These are phyloP conservation scores for Ispidina picta DNA, from an alignment of 2,797 vertebrate genomes.

Conservation along the genomic window DNA sequence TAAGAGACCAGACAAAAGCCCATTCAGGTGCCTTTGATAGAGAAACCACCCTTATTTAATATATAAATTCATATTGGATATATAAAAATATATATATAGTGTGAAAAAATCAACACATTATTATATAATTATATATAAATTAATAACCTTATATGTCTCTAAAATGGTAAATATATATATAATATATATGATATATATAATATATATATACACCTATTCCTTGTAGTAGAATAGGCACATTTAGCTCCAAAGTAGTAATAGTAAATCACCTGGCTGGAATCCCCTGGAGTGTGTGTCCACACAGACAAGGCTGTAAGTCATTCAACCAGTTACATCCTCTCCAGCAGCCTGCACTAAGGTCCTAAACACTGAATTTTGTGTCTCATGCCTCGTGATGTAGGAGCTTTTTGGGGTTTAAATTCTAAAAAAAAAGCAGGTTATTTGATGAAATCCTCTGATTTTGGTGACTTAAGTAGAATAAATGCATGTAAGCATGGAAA, in stretches of 20 bases:
- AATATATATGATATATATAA: too few species aligned
- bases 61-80: too few species aligned
- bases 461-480: background rate
- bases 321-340: background rate
- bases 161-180: too few species aligned
- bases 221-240: background rate
- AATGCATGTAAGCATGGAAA: background rate
- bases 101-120: too few species aligned
- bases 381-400: accelerated
- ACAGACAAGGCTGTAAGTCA: background rate
- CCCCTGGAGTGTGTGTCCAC: background rate
- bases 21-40: background rate
- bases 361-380: background rate
- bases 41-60: background rate
- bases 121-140: too few species aligned
- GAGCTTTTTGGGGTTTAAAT: background rate
- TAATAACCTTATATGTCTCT: too few species aligned
- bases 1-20: background rate
- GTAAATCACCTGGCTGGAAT: background rate
- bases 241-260: background rate
- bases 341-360: background rate
- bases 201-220: too few species aligned
- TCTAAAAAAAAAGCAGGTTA: background rate
- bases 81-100: too few species aligned
- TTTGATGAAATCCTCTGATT: background rate